Base-by-base conservation (phyloP, 2,113 vertebrate genomes). In the Gobio gobio region DNA sequence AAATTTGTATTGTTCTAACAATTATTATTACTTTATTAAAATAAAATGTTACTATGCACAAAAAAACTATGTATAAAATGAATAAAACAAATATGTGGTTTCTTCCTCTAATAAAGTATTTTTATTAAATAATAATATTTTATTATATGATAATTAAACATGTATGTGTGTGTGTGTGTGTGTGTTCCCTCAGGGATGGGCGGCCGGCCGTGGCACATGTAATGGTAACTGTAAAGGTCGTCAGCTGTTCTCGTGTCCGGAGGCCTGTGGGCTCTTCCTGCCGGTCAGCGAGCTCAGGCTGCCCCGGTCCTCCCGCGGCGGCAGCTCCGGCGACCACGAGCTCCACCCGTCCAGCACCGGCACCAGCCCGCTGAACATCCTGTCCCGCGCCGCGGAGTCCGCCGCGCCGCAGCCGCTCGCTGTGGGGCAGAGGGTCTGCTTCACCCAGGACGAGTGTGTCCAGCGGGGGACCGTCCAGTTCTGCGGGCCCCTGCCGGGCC, bases 161-260 rank as follows among this genome's bases (percentile, higher is more conserved):
- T 7, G 40, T 43, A 6, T 43, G 43, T 43, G 43, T 43, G 43
- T 40, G 40, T 40, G 40, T 40, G 40, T 40, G 40, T 40, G 3
- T 81, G 7, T 45, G 2, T 10, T 76, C 0, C 47, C 5, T 56
- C 70, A 94, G 93, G 93, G 91, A 1, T 89, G 87, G 12, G 93
- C 92, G 0, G 86, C 87, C 3, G 92, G 95, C 1, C 93, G 86
- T 74, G 95, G 94, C 0, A 36, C 14, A 5, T 88, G 91, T 6
- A 95, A 94, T 10, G 96, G 95, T 0, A 90, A 92, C 77, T 94
- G 88, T 29, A 94, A 94, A n/a, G 94, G 94, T 0, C 92, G 93
- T 5, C 93, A 94, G 47, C 86, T 94, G 33, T 96, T 96, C 89
- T 79, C 49, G 3, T 96, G 95, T 82, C 93, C 92, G 0, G 95